These are phyloP conservation scores for Podarcis lilfordi DNA, from an alignment of 2,797 vertebrate species.

Conservation along the genomic window DNA sequence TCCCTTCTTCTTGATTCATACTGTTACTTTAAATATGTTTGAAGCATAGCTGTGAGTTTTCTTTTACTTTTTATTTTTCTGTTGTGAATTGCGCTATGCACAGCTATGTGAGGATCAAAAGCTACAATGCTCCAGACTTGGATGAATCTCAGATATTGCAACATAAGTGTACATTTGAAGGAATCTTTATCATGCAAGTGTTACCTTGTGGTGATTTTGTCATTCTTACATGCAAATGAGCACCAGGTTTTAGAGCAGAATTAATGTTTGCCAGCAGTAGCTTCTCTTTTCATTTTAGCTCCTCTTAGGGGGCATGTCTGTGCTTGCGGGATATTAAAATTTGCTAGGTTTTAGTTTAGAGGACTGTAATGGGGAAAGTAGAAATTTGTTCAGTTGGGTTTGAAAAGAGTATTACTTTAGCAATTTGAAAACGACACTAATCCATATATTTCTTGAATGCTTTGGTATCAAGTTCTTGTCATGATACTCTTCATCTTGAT, in stretches of 20 bases:
- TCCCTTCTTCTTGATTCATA: too few species aligned
- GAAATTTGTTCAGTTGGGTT: neutral
- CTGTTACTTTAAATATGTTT: neutral
- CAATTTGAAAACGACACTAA: too few species aligned
- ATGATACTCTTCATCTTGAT: neutral
- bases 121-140: neutral
- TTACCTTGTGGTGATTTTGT: neutral
- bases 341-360: fast-evolving
- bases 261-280: neutral
- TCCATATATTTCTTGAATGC: neutral
- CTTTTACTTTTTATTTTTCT: neutral
- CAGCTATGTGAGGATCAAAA: neutral
- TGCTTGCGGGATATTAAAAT: neutral
- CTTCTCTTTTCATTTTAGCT: neutral
- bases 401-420: neutral
- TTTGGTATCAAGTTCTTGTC: neutral
- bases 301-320: neutral
- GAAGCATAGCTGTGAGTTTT: neutral
- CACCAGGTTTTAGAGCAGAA: neutral
- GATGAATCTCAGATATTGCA: neutral
- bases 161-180: neutral
- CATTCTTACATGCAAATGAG: neutral
- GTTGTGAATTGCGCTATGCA: neutral
- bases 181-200: neutral
- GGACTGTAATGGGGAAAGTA: neutral